Conservation (phyloP, 92 coral and sea anemone species). For the Siderastrea siderea region DNA sequence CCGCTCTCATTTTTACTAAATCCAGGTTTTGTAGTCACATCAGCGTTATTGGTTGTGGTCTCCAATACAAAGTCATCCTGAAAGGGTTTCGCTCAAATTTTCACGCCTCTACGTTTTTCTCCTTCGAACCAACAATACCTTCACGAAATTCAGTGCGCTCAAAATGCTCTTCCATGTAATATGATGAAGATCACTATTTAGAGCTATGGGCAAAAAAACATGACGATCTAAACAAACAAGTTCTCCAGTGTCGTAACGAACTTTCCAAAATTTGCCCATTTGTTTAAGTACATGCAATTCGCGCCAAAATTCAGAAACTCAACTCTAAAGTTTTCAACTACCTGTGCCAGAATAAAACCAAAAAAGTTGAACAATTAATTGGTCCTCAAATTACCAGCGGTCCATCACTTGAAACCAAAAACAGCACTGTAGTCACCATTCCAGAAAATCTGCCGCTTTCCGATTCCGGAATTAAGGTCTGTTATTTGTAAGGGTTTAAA, state of each 20-base stretch:
- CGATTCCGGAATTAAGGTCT: slow-evolving; percentile 32
- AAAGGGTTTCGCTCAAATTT: slow-evolving; percentile 39
- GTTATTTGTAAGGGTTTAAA: slow-evolving; percentile 61
- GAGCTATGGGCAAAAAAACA: slow-evolving; percentile 53
- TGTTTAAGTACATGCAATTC: slow-evolving; percentile 28
- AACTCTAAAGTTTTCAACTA: slow-evolving; percentile 42
- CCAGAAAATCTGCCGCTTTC: slow-evolving; percentile 63
- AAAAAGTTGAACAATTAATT: slow-evolving; percentile 32
- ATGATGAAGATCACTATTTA: slow-evolving; percentile 46
- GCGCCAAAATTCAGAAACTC: slow-evolving; percentile 48
- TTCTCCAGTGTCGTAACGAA: slow-evolving; percentile 44
- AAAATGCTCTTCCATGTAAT: slow-evolving; percentile 24
- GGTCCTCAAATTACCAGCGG: slow-evolving; percentile 22
- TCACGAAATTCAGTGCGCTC: slow-evolving; percentile 7
- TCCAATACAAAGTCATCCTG: not conserved
- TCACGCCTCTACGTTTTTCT: slow-evolving; percentile 9
- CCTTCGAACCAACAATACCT: not conserved
- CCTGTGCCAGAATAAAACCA: slow-evolving; percentile 9
- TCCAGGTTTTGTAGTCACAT: too few relatives aligned
- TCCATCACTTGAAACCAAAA: slow-evolving; percentile 18
- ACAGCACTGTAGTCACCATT: slow-evolving; percentile 51
- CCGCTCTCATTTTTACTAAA: too few relatives aligned
- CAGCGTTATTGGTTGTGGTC: too few relatives aligned
- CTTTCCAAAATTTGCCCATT: slow-evolving; percentile 27
- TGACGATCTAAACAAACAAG: slow-evolving; percentile 37